Percentiles rank a stretch among this genome's conserved stretches.
phyloP scores from a whole-genome alignment of 2,888 invertebrate genomes.

The Scaptomyza cyrtandrae region DNA sequence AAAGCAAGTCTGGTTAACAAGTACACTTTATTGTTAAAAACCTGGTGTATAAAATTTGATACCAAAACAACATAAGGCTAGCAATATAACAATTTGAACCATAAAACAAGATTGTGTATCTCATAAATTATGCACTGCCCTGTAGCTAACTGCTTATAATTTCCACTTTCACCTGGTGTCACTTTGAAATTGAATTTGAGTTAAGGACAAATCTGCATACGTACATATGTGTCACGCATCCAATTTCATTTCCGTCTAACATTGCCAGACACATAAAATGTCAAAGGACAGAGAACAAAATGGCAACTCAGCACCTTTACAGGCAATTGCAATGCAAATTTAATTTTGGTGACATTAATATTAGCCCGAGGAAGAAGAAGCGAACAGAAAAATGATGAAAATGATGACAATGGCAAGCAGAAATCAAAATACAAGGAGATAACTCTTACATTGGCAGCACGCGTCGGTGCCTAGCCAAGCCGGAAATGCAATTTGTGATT shows the following conservation, averaged over 20 bases:
- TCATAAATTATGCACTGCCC: too few relatives aligned
- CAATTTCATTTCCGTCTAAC: constrained; percentile 35
- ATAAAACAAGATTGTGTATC: too few relatives aligned
- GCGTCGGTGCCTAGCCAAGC: constrained; percentile 68
- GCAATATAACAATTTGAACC: too few relatives aligned
- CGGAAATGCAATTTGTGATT: constrained; percentile 79
- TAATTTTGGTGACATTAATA: constrained; percentile 69
- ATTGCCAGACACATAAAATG: constrained; percentile 18
- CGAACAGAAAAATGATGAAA: constrained; percentile 25
- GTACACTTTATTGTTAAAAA: too few relatives aligned
- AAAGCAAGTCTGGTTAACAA: too few relatives aligned
- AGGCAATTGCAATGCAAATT: constrained; percentile 71
- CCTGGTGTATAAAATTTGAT: too few relatives aligned
- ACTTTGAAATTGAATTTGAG: constrained; percentile 1
- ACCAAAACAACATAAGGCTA: too few relatives aligned
- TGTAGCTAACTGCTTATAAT: too few relatives aligned
- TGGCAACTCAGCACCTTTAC: constrained; percentile 35
- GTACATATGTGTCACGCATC: constrained; percentile 22
- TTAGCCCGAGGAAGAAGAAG: constrained; percentile 20
- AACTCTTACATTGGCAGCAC: constrained; percentile 26
- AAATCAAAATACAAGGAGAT: constrained; percentile 17
- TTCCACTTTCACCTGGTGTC: constrained; percentile 30
- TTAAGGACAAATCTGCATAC: constrained; percentile 14
- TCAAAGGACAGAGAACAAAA: constrained; percentile 19
- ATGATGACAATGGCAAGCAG: not conserved